Percentiles rank a stretch among this genome's conserved stretches.
These are phyloP conservation scores for Erithacus rubecula DNA, from an alignment of 2,797 vertebrate genomes.

Conservation along the genomic window DNA sequence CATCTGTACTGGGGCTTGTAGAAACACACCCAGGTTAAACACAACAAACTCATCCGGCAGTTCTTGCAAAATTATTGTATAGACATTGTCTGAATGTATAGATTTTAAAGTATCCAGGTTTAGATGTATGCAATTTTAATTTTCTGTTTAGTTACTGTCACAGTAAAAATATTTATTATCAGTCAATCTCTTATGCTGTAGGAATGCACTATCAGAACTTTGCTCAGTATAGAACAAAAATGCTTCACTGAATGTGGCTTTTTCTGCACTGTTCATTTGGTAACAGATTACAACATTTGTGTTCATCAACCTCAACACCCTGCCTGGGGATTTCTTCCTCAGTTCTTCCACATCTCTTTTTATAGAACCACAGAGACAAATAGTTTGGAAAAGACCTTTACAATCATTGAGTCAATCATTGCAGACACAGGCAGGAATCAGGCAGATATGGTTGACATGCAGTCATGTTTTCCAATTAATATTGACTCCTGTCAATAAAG, in stretches of 20 bases:
- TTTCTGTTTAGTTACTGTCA: neutral
- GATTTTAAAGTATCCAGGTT: neutral
- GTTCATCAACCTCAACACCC: neutral
- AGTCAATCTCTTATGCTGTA: neutral
- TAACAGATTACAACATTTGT: neutral
- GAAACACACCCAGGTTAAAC: neutral
- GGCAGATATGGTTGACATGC: neutral
- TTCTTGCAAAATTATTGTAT: neutral
- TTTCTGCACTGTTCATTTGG: neutral
- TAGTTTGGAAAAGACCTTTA: neutral
- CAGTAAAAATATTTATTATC: neutral
- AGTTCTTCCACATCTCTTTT: neutral
- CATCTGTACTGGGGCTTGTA: neutral
- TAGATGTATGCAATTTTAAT: neutral
- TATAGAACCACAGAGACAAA: neutral
- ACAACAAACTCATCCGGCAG: neutral
- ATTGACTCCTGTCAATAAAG: neutral
- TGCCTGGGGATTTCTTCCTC: neutral
- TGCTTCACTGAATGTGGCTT: neutral
- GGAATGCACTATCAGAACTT: neutral
- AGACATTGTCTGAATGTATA: neutral
- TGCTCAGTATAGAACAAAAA: neutral
- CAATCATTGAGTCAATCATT: neutral
- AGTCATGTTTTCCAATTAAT: neutral
- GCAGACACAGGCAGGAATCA: neutral